These are phyloP conservation scores for Diploscapter pachys DNA, from an alignment of 1,140 invertebrate genomes.

Conservation along the genomic window DNA sequence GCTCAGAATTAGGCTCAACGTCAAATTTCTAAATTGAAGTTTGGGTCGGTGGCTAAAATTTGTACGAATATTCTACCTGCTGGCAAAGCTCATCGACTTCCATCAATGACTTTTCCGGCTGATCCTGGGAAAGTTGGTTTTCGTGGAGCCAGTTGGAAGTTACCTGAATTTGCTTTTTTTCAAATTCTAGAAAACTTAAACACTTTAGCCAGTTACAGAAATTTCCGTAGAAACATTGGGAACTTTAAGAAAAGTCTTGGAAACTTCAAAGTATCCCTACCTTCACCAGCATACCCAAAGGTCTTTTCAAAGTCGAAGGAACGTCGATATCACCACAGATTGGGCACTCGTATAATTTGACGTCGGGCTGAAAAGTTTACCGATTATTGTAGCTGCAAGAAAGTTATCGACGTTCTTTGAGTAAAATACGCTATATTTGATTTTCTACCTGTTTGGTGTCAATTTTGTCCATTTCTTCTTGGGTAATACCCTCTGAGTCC, in stretches of 20 bases:
- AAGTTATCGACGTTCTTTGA: not conserved
- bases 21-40: no score
- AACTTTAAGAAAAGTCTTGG: not conserved
- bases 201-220: not conserved
- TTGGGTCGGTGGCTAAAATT: no score
- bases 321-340: constrained; percentile 29
- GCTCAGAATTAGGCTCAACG: no score
- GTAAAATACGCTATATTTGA: not conserved
- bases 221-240: not conserved
- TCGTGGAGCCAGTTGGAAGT: no score
- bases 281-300: constrained; percentile 25
- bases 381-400: not conserved
- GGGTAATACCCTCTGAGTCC: constrained; percentile 23
- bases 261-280: not conserved
- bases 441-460: constrained; percentile 17
- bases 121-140: no score
- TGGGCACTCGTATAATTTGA: constrained; percentile 28
- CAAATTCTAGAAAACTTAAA: no score
- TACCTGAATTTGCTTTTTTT: no score
- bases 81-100: no score
- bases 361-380: constrained; percentile 16
- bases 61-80: no score
- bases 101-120: no score
- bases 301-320: constrained; percentile 22
- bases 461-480: constrained; percentile 7